Evolutionary conservation across 2,113 vertebrate genomes (phyloP).

Genomic region (Excalfactoria chinensis): DNA sequence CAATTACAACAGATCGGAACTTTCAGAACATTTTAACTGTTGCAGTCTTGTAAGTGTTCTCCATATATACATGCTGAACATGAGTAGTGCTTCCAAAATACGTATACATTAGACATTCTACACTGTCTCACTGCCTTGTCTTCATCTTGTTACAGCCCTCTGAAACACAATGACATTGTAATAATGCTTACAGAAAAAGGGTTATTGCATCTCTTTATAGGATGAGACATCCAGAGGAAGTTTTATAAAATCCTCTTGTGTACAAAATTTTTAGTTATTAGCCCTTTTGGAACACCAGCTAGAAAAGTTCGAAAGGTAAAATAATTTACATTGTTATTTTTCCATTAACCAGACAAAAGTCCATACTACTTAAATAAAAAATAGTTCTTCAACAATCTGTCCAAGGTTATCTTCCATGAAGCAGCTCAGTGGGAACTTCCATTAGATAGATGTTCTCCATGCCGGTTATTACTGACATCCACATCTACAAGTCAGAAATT

Average conservation of each 20-base stretch:
- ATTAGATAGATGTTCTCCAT: constrained; percentile 64
- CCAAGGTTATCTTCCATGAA: constrained; percentile 28
- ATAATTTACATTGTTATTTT: constrained; percentile 73
- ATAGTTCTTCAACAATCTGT: constrained; percentile 64
- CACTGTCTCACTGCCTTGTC: constrained; percentile 50
- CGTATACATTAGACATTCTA: not conserved
- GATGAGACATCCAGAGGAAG: constrained; percentile 63
- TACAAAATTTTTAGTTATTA: constrained; percentile 72
- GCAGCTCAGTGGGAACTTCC: constrained; percentile 67
- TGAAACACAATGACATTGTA: constrained; percentile 66
- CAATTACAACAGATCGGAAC: constrained; percentile 23
- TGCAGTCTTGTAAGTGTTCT: constrained; percentile 51
- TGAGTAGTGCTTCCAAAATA: constrained; percentile 52
- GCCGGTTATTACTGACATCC: constrained; percentile 56
- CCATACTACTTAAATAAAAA: constrained; percentile 75
- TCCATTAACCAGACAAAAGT: constrained; percentile 63
- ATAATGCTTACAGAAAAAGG: constrained; percentile 63
- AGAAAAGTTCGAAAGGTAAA: constrained; percentile 73
- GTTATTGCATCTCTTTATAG: constrained; percentile 63
- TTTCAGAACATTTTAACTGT: constrained; percentile 39
- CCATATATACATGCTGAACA: constrained; percentile 16
- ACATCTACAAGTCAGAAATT: constrained; percentile 62
- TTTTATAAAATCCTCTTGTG: constrained; percentile 66
- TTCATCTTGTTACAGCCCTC: constrained; percentile 62
- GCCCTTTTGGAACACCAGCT: constrained; percentile 75